These are phyloP conservation scores for Agriopis aurantiaria DNA, from an alignment of 2,888 invertebrate genomes.

Conservation along the genomic window DNA sequence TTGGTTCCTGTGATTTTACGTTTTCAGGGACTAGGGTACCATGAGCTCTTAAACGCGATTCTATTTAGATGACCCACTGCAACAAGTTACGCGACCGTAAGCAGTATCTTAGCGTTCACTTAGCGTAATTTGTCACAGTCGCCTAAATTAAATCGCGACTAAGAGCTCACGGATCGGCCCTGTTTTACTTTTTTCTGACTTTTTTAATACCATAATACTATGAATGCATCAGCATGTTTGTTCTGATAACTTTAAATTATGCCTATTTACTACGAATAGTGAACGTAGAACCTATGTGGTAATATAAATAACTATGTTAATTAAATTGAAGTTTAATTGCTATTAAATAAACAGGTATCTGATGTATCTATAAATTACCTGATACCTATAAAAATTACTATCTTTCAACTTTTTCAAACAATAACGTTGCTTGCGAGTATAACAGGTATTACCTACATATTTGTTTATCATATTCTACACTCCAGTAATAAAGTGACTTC, in stretches of 20 bases:
- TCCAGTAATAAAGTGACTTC: neutral
- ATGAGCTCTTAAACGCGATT: too few species aligned
- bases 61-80: too few species aligned
- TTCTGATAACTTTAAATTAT: slow-evolving; percentile 1
- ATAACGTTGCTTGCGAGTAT: too few species aligned
- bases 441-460: neutral
- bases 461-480: neutral
- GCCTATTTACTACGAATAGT: neutral
- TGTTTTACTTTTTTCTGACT: slow-evolving; percentile 6
- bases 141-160: too few species aligned
- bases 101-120: too few species aligned
- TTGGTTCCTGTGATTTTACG: slow-evolving; percentile 2
- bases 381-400: too few species aligned
- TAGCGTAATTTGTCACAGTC: too few species aligned
- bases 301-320: slow-evolving; percentile 10
- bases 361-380: too few species aligned
- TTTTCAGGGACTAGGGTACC: neutral
- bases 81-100: too few species aligned
- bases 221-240: slow-evolving; percentile 34
- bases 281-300: slow-evolving; percentile 1
- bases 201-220: slow-evolving; percentile 27
- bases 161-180: too few species aligned
- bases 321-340: neutral
- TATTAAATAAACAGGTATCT: too few species aligned
- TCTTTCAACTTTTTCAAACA: too few species aligned